Evolutionary conservation across 2,888 invertebrate genomes (phyloP), one percentile per base, ranked within the genome.

Genomic region (Erebia epiphron): DNA sequence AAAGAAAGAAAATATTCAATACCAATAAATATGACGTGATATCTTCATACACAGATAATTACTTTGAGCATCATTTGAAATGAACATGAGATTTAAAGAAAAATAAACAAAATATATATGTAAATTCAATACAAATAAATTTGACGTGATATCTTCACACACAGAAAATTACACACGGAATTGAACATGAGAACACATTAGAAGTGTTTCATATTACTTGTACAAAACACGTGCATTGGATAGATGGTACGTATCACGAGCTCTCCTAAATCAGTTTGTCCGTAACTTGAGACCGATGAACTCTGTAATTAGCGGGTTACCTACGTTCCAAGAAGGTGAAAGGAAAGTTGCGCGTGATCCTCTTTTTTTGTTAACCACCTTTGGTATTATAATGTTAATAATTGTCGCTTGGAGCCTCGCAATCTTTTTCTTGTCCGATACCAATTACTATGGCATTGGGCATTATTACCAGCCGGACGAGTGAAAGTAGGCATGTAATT

Each of bases 401-500:
- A 89, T 90, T 90, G 89, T 79, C 73, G 78, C 76, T 81, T 82
- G 80, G 79, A 80, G 79, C 78, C 76, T 80, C 81, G 79, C 78
- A 79, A 79, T 79, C 76, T 77, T 79, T 83, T 84, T 83, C 84
- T 84, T 82, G 82, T 81, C 83, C 79, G 77, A 76, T 78, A 79
- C 85, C 88, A 89, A 90, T 91, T 89, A 90, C 86, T 83, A 80
- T 80, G 77, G 82, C 80, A 85, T 87, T 54, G 68, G 58, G 68
- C 58, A 16, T 35, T 79, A 82, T 83, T 82, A 83, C 79, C 81
- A 79, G 82, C 80, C 79, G 80, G 82, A 80, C 80, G 80, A 86
- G 90, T 86, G 91, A 91, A 91, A 92, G 91, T 86, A 76, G 49
- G 49, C 49, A 58, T 74, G 79, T 86, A 87, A 89, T 90, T 86